phyloP scores from a whole-genome alignment of 2,797 vertebrate species.

The Lithobates pipiens region DNA sequence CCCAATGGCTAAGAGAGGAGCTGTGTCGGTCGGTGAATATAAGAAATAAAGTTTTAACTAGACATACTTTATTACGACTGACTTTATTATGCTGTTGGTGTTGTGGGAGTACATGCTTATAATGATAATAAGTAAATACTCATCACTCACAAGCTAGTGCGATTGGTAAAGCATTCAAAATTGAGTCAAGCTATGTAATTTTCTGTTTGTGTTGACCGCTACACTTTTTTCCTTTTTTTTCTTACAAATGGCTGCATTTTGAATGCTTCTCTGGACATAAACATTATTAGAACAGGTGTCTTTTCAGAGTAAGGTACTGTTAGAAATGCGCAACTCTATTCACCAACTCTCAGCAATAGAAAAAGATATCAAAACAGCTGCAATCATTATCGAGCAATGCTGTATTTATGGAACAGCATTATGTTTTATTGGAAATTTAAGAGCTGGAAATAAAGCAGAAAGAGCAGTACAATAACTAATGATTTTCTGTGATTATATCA shows the following conservation, averaged over 20 bases:
- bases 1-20: too few species aligned
- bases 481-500: constrained; percentile 53
- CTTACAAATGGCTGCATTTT: neutral
- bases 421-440: constrained; percentile 58
- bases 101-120: too few species aligned
- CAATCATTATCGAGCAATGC: constrained; percentile 47
- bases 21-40: too few species aligned
- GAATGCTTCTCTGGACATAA: neutral
- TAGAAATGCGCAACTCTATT: neutral
- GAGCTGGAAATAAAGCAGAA: constrained; percentile 49
- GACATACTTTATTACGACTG: too few species aligned
- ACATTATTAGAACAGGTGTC: constrained; percentile 3
- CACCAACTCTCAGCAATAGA: constrained; percentile 16
- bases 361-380: constrained; percentile 52
- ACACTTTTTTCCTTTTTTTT: neutral
- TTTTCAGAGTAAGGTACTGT: neutral
- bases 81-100: too few species aligned
- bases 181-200: neutral
- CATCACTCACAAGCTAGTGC: too few species aligned
- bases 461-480: constrained; percentile 48
- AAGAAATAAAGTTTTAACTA: too few species aligned
- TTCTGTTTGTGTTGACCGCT: neutral
- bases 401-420: constrained; percentile 57
- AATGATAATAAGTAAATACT: too few species aligned
- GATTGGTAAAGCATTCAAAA: too few species aligned